phyloP scores from a whole-genome alignment of 2,888 invertebrate species.

The Sinohyriopsis cumingii region DNA sequence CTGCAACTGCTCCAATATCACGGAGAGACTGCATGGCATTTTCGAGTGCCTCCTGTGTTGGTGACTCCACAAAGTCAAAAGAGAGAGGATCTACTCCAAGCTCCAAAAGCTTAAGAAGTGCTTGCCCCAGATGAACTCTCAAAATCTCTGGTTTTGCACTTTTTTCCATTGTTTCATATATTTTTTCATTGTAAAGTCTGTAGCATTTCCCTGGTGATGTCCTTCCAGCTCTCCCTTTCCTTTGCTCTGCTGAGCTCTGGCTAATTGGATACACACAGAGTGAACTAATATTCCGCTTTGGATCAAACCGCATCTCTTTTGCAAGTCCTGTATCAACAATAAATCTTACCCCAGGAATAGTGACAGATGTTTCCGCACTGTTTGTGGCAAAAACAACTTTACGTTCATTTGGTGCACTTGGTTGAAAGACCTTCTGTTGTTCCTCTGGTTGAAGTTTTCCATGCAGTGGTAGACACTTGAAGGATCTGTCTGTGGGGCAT shows the following conservation, averaged over 20 bases:
- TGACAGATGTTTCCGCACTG: constrained; percentile 72
- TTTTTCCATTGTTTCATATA: constrained; percentile 59
- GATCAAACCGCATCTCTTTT: constrained; percentile 69
- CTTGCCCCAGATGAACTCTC: constrained; percentile 60
- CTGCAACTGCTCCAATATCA: constrained; percentile 58
- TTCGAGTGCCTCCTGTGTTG: constrained; percentile 49
- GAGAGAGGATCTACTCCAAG: constrained; percentile 59
- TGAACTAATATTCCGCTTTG: constrained; percentile 58
- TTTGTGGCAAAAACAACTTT: constrained; percentile 72
- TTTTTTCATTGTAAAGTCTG: constrained; percentile 66
- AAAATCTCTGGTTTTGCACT: constrained; percentile 68
- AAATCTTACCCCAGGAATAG: constrained; percentile 70
- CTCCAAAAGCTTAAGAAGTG: constrained; percentile 62
- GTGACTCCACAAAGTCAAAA: constrained; percentile 69
- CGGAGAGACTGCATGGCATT: constrained; percentile 54
- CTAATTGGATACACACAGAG: constrained; percentile 58
- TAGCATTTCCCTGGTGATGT: constrained; percentile 69
- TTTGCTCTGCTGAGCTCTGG: constrained; percentile 70
- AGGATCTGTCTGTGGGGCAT: constrained; percentile 23
- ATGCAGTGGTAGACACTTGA: constrained; percentile 59
- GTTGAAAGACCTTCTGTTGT: constrained; percentile 64
- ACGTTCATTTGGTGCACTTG: constrained; percentile 42
- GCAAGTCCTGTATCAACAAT: constrained; percentile 71
- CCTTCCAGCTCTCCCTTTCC: constrained; percentile 72
- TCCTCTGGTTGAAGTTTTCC: constrained; percentile 65